Evolutionary conservation across 2,113 vertebrate species (phyloP), one percentile per base, ranked within the genome.

Genomic region (Hippolais icterina): DNA sequence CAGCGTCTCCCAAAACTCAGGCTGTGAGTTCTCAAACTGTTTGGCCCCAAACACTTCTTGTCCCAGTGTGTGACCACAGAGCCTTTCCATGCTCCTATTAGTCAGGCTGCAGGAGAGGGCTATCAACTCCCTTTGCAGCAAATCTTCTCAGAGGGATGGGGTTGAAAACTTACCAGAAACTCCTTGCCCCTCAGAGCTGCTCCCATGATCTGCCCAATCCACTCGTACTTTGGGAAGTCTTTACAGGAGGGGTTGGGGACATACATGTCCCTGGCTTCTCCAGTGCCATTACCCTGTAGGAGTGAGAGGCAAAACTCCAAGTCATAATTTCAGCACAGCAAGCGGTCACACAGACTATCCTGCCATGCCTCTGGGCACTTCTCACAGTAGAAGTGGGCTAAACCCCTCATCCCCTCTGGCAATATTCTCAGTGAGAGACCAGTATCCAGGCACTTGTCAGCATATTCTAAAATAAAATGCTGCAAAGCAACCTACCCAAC

Each of bases 161-260:
- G 9, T 2, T 87, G 77, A 69, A 65, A 85, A 97, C 98, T 98
- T 93, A 99, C 99, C 98, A 99, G 97, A 95, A 99, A 99, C 93
- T 99, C 99, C 94, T 99, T 99, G 81, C 99, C 99, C 91, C 99
- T 97, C 70, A 99, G 98, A 66, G 99, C 99, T 39, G 99, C 99
- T 39, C 99, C 99, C 99, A 99, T 99, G 81, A 99, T 98, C 97
- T 99, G 99, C 65, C 99, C 99, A 0, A 99, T 99, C 99, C 99
- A 99, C 91, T 99, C 99, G 0, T 99, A 99, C 86, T 99, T 99
- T 53, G 99, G 96, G 84, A 99, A 99, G 93, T 99, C 99, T 96
- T 97, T 98, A 95, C 99, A 99, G 86, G 99, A 99, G 3, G 99
- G 99, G 88, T 99, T 99, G 52, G 99, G 99, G 71, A 99, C 99